A percentile compares a stretch with the other conserved stretches of the same genome.
These are phyloP conservation scores for Ptilodon capucinus DNA, from an alignment of 2,888 invertebrate genomes.

Conservation along the genomic window DNA sequence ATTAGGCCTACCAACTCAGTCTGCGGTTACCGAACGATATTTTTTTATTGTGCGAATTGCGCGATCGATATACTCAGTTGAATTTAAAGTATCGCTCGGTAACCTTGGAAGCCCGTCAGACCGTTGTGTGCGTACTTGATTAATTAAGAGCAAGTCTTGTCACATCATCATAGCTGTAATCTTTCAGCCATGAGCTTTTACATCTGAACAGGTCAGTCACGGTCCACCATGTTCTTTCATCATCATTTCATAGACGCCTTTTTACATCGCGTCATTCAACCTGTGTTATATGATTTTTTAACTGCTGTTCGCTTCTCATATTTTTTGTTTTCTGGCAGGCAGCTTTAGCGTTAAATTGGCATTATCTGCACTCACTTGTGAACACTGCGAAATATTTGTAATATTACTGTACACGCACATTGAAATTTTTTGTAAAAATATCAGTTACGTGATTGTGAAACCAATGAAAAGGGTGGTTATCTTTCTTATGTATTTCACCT, in stretches of 20 bases:
- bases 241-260: constrained; percentile 40
- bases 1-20: constrained; percentile 59
- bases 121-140: constrained; percentile 62
- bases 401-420: constrained; percentile 32
- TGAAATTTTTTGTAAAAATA: constrained; percentile 26
- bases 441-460: constrained; percentile 14
- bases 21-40: constrained; percentile 69
- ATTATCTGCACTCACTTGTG: constrained; percentile 41
- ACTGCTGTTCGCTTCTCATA: constrained; percentile 55
- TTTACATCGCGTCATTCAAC: constrained; percentile 39
- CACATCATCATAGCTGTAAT: constrained; percentile 62
- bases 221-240: constrained; percentile 36
- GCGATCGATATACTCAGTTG: constrained; percentile 8
- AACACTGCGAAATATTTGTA: constrained; percentile 28
- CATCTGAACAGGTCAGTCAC: constrained; percentile 41
- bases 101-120: constrained; percentile 55
- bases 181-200: constrained; percentile 56
- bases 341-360: constrained; percentile 47
- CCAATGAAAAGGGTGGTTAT: constrained; percentile 6
- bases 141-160: constrained; percentile 58
- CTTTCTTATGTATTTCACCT: background rate
- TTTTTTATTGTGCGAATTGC: constrained; percentile 26
- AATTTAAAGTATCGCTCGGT: constrained; percentile 58
- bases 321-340: constrained; percentile 39
- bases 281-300: constrained; percentile 47